These are phyloP conservation scores for Molorchus minor DNA, from an alignment of 2,888 invertebrate species.

Conservation along the genomic window DNA sequence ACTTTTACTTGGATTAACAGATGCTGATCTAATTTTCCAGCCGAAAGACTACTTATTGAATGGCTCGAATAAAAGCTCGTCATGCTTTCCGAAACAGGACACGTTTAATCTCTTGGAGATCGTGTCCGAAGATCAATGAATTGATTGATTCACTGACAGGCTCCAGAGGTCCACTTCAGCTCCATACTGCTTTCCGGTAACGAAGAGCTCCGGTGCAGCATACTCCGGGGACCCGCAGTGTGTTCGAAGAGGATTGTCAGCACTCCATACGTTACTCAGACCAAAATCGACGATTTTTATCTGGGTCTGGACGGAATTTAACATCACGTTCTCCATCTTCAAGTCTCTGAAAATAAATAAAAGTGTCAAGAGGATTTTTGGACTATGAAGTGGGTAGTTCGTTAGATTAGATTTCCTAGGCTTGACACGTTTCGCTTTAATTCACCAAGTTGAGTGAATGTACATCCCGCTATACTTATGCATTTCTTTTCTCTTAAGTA, in stretches of 20 bases:
- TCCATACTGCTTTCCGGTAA: conserved; percentile 74
- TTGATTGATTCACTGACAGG: conserved; percentile 47
- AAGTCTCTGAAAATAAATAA: conserved; percentile 69
- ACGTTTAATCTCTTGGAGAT: conserved; percentile 31
- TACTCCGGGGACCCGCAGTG: conserved; percentile 84
- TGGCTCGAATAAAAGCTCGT: background rate
- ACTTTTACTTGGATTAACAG: no score
- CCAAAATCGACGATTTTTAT: conserved; percentile 83
- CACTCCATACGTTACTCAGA: conserved; percentile 73
- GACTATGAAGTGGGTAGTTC: conserved; percentile 3
- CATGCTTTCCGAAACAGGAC: conserved; percentile 29
- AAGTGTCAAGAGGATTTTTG: conserved; percentile 18
- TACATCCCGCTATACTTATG: background rate
- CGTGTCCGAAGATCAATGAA: conserved; percentile 25
- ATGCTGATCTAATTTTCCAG: conserved; percentile 17
- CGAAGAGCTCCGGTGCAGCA: conserved; percentile 80
- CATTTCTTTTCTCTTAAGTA: background rate
- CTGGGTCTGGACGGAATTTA: conserved; percentile 72
- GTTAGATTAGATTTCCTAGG: background rate
- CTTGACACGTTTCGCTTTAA: background rate
- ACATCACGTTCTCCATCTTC: conserved; percentile 83
- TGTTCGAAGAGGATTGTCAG: conserved; percentile 71
- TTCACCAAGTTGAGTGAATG: background rate
- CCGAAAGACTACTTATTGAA: conserved; percentile 5
- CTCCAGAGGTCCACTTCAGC: conserved; percentile 84